A percentile compares a stretch with the other conserved stretches of the same genome.
Evolutionary conservation across 2,888 invertebrate species (phyloP).

Genomic region (Achlya flavicornis): DNA sequence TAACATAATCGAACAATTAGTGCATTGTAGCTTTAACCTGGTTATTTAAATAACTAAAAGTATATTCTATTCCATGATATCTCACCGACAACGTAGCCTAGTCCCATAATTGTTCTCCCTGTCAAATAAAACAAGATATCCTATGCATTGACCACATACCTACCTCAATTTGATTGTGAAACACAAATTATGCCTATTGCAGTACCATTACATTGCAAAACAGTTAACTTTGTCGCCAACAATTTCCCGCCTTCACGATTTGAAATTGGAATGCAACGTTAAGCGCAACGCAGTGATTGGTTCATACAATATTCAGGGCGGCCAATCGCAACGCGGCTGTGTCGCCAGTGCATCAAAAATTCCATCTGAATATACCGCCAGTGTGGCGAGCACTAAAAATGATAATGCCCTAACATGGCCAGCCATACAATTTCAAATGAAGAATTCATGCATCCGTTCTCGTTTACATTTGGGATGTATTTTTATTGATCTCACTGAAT

Average conservation of each 20-base stretch:
- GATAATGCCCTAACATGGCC: slow-evolving; percentile 82
- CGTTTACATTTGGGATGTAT: slow-evolving; percentile 76
- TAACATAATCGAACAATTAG: slow-evolving; percentile 42
- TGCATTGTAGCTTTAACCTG: slow-evolving; percentile 38
- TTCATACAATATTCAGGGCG: slow-evolving; percentile 82
- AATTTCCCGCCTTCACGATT: slow-evolving; percentile 79
- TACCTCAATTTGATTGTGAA: slow-evolving; percentile 63
- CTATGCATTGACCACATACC: neutral
- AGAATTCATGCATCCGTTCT: slow-evolving; percentile 78
- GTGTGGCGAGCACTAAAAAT: slow-evolving; percentile 84
- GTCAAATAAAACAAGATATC: neutral
- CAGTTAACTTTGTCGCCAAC: slow-evolving; percentile 64
- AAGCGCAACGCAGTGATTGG: slow-evolving; percentile 81
- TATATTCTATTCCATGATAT: neutral
- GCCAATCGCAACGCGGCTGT: slow-evolving; percentile 80
- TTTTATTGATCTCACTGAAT: slow-evolving; percentile 76
- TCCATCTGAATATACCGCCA: slow-evolving; percentile 81
- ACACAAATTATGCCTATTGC: slow-evolving; percentile 67
- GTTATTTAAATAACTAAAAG: slow-evolving; percentile 19
- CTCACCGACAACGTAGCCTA: neutral
- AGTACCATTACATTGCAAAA: slow-evolving; percentile 66
- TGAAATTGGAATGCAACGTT: slow-evolving; percentile 82
- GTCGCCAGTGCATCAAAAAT: slow-evolving; percentile 85
- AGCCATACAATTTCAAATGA: slow-evolving; percentile 81
- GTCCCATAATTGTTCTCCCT: neutral